phyloP scores from a whole-genome alignment of 2,113 vertebrate species.

The Nycticorax nycticorax region DNA sequence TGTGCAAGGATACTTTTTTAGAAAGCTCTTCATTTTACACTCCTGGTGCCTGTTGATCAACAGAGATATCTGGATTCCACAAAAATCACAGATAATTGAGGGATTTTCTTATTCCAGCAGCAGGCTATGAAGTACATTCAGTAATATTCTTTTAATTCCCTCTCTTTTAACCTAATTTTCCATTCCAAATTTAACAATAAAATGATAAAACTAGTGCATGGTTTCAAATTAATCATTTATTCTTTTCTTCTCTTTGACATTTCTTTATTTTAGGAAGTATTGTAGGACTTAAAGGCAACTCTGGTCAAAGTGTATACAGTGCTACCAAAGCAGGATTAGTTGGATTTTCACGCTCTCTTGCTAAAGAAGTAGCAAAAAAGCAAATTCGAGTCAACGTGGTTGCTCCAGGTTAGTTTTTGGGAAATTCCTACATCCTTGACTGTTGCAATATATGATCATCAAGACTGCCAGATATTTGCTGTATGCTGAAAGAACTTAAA shows the following conservation, averaged over 20 bases:
- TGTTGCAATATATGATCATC: background rate
- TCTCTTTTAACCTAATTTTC: background rate
- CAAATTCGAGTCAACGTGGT: constrained; percentile 89
- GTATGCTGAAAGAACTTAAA: background rate
- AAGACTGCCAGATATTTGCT: background rate
- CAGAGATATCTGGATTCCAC: background rate
- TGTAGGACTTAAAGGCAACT: constrained; percentile 87
- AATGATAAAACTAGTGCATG: background rate
- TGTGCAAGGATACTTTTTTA: background rate
- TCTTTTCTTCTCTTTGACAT: background rate
- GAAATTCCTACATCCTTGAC: background rate
- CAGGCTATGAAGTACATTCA: background rate
- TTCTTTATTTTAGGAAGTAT: constrained; percentile 81
- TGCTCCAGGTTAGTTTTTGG: constrained; percentile 85
- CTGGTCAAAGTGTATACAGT: constrained; percentile 89
- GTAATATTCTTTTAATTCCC: background rate
- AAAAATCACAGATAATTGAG: background rate
- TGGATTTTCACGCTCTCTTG: constrained; percentile 91
- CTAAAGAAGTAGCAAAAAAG: constrained; percentile 89
- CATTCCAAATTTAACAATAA: background rate
- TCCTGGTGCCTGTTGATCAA: background rate
- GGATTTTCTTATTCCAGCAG: background rate
- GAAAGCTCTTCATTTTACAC: background rate
- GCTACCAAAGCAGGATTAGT: constrained; percentile 90
- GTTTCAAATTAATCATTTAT: background rate